These are phyloP conservation scores for Girardia tigrina DNA, from an alignment of 2,888 invertebrate species.

Conservation along the genomic window DNA sequence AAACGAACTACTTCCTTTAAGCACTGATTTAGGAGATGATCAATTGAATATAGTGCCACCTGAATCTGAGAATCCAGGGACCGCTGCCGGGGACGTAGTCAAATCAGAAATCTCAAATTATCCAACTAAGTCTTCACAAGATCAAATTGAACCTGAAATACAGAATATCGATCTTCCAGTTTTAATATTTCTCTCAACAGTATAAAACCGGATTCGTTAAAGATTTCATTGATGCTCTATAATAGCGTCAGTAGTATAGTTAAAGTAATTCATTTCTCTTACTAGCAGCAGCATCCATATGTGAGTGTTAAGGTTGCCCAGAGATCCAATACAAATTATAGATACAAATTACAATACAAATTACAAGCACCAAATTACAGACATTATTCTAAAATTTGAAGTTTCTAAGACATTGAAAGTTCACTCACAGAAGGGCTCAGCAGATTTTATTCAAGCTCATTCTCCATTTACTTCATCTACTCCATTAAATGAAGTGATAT, in stretches of 20 bases:
- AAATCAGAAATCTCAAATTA: neutral
- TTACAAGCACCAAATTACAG: neutral
- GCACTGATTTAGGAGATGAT: neutral
- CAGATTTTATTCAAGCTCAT: too few relatives aligned
- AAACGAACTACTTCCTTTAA: neutral
- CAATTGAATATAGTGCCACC: neutral
- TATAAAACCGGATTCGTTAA: neutral
- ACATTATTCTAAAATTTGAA: neutral
- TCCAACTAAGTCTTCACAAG: too few relatives aligned
- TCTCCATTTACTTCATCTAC: too few relatives aligned
- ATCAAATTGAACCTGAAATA: too few relatives aligned
- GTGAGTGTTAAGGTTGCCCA: neutral
- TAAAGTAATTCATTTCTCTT: neutral
- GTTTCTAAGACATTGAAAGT: neutral
- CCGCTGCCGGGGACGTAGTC: neutral
- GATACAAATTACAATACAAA: too few relatives aligned
- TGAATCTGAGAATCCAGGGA: neutral
- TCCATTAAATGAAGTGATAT: too few relatives aligned
- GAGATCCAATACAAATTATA: neutral
- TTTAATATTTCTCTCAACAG: neutral
- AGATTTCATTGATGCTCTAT: neutral
- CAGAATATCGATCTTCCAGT: neutral
- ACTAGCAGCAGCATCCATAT: neutral
- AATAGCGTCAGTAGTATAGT: neutral
- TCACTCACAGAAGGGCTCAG: too few relatives aligned